Base-by-base conservation (phyloP, 2,888 invertebrate species). In the Morpho deidamia region DNA sequence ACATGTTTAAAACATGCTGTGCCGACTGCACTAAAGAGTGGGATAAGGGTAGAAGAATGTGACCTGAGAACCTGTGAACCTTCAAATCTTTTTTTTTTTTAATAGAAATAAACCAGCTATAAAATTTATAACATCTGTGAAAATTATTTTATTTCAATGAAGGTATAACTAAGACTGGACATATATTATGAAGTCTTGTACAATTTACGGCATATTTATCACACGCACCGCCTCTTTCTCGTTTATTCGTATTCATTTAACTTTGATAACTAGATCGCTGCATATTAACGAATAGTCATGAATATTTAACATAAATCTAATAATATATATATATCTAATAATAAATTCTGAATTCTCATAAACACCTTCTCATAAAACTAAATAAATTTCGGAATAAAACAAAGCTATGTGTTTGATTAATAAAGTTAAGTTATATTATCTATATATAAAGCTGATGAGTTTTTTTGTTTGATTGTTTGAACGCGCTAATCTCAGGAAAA, bases 171-270 rank as follows among this genome's bases (percentile, higher is more conserved):
- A 33, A 42, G 11, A 41, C 23, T 11, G 35, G 37, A 33, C 35
- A 49, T 38, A 44, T 53, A 44, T 48, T 44, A 35, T 43, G 47
- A 35, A 33, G 48, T 40, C 44, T 33, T 41, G 41, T 48, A 53
- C 53, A 35, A 40, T 53, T 53, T 34, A 48, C 48, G 7, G 35
- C 40, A 37, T 40, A 51, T 55, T 44, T 51, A 47, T 47, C 33
- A 35, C 33, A 40, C 9, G 51, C 7, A 32, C 51, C 56, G 56
- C 56, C 56, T 52, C 33, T 52, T 48, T 52, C 56, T 56, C 52
- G 56, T 56, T 40, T 56, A 52, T 56, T 52, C 47, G 51, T 55
- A 51, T 55, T 47, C 42, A 41, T 56, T 56, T 52, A 49, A 51
- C 45, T 48, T 51, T 48, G 48, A 53, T 47, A 53, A 53, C 56